These are phyloP conservation scores for Polypedilum vanderplanki DNA, from an alignment of 1,140 invertebrate species.

Conservation along the genomic window DNA sequence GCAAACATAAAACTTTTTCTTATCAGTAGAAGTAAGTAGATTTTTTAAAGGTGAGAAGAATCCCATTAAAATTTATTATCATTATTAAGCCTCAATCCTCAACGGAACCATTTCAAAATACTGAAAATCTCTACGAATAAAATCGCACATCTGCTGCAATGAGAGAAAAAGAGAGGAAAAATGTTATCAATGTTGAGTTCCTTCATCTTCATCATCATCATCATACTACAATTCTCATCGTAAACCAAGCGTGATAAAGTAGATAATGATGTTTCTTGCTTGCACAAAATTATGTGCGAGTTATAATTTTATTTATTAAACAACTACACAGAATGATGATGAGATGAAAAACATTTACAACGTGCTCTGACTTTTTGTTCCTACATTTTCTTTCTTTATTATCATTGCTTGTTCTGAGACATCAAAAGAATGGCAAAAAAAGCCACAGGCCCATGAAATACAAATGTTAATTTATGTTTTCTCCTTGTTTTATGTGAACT, in stretches of 20 bases:
- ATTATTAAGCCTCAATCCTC: neutral
- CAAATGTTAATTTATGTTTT: neutral
- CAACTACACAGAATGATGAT: neutral
- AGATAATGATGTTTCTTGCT: slow-evolving; percentile 26
- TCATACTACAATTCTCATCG: neutral
- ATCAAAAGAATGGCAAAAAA: neutral
- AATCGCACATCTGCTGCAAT: neutral
- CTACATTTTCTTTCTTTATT: neutral
- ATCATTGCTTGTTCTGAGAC: neutral
- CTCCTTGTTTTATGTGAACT: neutral
- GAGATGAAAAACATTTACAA: neutral
- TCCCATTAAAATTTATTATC: slow-evolving; percentile 29
- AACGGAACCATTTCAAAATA: neutral
- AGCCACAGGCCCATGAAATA: neutral
- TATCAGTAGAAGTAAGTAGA: neutral
- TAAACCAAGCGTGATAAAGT: slow-evolving; percentile 26
- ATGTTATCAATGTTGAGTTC: neutral
- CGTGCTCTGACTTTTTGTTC: neutral
- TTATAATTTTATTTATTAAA: slow-evolving; percentile 27
- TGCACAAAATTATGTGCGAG: neutral
- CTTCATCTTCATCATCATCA: slow-evolving; percentile 11
- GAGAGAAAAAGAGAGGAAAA: neutral
- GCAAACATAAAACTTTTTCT: neutral
- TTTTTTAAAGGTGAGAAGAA: neutral
- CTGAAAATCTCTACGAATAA: neutral